Percentiles rank a stretch among this genome's conserved stretches.
Conservation (phyloP, 1,140 invertebrate species). For the Caenorhabditis brenneri region DNA sequence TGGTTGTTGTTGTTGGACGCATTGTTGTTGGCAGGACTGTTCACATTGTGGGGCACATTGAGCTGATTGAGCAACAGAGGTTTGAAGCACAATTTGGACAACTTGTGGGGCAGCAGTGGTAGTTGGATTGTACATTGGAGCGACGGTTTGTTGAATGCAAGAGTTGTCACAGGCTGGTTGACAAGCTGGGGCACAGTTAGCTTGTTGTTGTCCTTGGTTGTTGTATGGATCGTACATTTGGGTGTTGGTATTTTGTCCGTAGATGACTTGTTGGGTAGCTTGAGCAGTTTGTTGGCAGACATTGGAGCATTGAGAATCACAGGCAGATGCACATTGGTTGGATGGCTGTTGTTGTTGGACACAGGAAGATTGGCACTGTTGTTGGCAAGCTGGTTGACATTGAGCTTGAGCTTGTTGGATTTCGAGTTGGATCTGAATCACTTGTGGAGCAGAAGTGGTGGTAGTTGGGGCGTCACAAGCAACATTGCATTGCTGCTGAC, state of each 20-base stretch:
- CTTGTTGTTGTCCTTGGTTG: neutral
- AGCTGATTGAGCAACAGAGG: conserved; percentile 22
- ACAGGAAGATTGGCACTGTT: neutral
- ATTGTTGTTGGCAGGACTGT: conserved; percentile 46
- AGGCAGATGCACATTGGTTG: neutral
- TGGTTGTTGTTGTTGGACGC: conserved; percentile 44
- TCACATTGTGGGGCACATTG: conserved; percentile 42
- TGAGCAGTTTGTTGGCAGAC: neutral
- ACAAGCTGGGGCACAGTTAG: conserved; percentile 11
- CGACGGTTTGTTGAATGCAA: neutral
- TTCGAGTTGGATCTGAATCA: neutral
- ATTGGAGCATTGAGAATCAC: neutral
- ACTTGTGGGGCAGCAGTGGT: neutral
- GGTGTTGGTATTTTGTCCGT: neutral
- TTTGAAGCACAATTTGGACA: conserved; percentile 36
- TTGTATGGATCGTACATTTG: conserved; percentile 1
- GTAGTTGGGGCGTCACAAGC: neutral
- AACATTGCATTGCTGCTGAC: conserved; percentile 29
- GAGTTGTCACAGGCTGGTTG: conserved; percentile 21
- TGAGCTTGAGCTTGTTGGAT: conserved; percentile 10
- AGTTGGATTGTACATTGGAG: neutral
- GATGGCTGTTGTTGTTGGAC: neutral
- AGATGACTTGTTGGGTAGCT: conserved; percentile 24
- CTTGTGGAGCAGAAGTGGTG: neutral
- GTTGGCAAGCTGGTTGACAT: neutral